A percentile compares a stretch with the other conserved stretches of the same genome.
These are phyloP conservation scores for Drosophila nigricruria DNA, from an alignment of 2,888 invertebrate genomes.

Conservation along the genomic window DNA sequence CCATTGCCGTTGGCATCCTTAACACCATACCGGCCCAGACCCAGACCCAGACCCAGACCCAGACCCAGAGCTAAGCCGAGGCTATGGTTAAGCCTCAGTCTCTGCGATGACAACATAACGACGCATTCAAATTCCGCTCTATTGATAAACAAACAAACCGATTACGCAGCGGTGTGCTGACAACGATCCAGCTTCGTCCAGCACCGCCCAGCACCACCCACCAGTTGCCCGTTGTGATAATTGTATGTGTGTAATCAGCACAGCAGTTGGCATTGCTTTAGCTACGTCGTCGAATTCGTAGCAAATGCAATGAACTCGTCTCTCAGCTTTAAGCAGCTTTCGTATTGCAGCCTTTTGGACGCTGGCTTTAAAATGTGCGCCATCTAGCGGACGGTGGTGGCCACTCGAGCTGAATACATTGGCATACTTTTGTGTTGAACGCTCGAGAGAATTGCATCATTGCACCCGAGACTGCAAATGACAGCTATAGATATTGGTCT, in stretches of 20 bases:
- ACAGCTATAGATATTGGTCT: slow-evolving; percentile 44
- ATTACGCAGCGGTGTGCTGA: slow-evolving; percentile 73
- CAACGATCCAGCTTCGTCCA: slow-evolving; percentile 1
- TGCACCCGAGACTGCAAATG: slow-evolving; percentile 38
- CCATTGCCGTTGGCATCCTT: slow-evolving; percentile 21
- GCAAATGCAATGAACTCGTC: slow-evolving; percentile 65
- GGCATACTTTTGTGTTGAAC: slow-evolving; percentile 22
- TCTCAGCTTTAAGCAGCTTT: slow-evolving; percentile 25
- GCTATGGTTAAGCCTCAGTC: slow-evolving; percentile 2
- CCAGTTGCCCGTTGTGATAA: slow-evolving; percentile 60
- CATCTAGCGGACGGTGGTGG: slow-evolving; percentile 14
- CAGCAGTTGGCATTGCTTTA: slow-evolving; percentile 15
- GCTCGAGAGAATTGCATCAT: slow-evolving; percentile 6
- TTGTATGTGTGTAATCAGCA: slow-evolving; percentile 61
- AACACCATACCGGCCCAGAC: background rate
- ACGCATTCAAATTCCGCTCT: slow-evolving; percentile 65
- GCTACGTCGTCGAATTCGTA: slow-evolving; percentile 9
- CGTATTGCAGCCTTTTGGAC: slow-evolving; percentile 59
- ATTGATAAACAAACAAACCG: slow-evolving; percentile 75
- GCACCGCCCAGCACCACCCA: slow-evolving; percentile 6
- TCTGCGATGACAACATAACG: slow-evolving; percentile 71
- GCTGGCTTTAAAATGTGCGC: slow-evolving; percentile 28
- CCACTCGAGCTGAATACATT: background rate
- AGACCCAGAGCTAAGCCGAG: background rate
- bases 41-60: background rate